Conservation (phyloP, 2,888 invertebrate species). For the Spodoptera exigua region DNA sequence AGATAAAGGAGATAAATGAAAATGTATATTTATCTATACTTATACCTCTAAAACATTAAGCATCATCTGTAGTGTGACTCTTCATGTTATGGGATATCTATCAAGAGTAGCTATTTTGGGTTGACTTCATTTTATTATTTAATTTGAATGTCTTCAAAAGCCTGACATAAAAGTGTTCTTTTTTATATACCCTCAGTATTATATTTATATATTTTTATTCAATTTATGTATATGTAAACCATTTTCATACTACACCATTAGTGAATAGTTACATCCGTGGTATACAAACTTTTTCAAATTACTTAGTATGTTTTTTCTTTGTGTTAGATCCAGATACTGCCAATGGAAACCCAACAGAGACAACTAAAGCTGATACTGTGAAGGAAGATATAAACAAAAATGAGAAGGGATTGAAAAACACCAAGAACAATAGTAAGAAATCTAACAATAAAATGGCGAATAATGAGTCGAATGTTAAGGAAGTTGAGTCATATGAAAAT, state of each 20-base stretch:
- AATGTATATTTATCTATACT: constrained; percentile 3
- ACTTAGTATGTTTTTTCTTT: constrained; percentile 8
- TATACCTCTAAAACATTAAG: constrained; percentile 5
- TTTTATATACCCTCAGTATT: no score
- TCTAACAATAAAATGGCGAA: constrained; percentile 73
- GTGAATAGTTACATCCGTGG: no score
- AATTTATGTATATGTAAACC: no score
- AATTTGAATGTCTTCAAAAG: no score
- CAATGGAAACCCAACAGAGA: constrained; percentile 80
- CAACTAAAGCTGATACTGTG: constrained; percentile 73
- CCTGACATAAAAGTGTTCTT: no score
- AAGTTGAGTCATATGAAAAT: constrained; percentile 80
- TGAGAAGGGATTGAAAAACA: constrained; percentile 80
- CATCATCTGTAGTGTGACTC: constrained; percentile 5
- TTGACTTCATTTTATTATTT: no score
- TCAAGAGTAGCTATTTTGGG: no score
- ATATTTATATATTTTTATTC: no score
- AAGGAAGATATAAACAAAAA: constrained; percentile 84
- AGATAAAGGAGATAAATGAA: constrained; percentile 12
- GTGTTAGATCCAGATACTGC: constrained; percentile 80
- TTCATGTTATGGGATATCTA: background rate
- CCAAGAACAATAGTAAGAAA: constrained; percentile 79
- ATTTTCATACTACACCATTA: no score
- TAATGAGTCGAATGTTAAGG: constrained; percentile 70
- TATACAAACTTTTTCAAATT: no score